Conservation (phyloP, 1,140 invertebrate genomes). For the Eriocheir sinensis region DNA sequence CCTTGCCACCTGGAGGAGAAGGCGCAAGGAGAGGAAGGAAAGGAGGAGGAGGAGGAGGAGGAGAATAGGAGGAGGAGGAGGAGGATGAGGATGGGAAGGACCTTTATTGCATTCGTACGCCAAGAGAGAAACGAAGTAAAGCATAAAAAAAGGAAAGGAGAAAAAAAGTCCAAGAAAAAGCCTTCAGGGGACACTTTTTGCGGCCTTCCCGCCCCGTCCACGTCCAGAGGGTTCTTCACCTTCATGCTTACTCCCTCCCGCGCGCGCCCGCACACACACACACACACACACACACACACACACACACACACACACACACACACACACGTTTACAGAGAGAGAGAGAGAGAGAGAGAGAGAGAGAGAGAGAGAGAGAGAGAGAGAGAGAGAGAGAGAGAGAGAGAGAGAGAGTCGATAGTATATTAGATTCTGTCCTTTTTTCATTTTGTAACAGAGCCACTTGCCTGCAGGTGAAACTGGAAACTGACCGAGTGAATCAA, state of each 20-base stretch:
- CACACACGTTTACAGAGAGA: not conserved
- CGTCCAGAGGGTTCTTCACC: not conserved
- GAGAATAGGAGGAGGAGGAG: not conserved
- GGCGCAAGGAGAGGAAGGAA: too few species aligned
- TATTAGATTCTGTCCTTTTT: not conserved
- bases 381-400: not conserved
- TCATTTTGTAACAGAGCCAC: not conserved
- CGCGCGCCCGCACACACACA: not conserved
- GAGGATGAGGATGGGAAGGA: not conserved
- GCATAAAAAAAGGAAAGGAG: too few species aligned
- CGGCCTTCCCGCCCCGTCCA: not conserved
- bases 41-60: not conserved
- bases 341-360: not conserved
- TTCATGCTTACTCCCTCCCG: too few species aligned
- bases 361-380: not conserved
- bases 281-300: too few species aligned
- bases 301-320: too few species aligned
- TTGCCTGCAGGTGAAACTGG: constrained; percentile 8
- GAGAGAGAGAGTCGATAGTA: not conserved
- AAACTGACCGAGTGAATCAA: not conserved
- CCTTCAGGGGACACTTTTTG: not conserved
- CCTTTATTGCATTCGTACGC: not conserved
- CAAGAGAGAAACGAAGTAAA: not conserved
- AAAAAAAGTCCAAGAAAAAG: not conserved
- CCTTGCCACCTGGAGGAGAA: not conserved